phyloP scores from a whole-genome alignment of 2,113 vertebrate genomes.

The Actenoides lindsayi region DNA sequence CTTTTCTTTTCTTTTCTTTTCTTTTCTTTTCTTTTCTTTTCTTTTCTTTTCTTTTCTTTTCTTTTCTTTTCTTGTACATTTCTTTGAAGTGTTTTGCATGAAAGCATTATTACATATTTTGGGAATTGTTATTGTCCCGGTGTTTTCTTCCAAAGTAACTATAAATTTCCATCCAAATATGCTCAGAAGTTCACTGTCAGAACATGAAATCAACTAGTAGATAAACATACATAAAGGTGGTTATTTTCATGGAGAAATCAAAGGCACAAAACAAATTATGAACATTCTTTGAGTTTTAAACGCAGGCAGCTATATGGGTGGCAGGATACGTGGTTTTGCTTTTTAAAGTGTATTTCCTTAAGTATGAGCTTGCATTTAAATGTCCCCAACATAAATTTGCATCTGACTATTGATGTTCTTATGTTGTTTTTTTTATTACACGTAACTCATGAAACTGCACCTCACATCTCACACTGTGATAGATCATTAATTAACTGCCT shows the following conservation, averaged over 20 bases:
- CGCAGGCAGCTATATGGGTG: conserved; percentile 51
- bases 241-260: conserved; percentile 60
- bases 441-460: not conserved
- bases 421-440: not conserved
- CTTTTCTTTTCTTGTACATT: not conserved
- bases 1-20: not conserved
- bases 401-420: not conserved
- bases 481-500: not conserved
- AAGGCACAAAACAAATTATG: conserved; percentile 47
- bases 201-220: conserved; percentile 47
- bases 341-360: not conserved
- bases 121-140: conserved; percentile 42
- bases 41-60: not conserved
- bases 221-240: conserved; percentile 47
- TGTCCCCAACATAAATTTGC: conserved; percentile 15
- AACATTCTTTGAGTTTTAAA: conserved; percentile 57
- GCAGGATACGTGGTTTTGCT: not conserved
- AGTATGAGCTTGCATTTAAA: not conserved
- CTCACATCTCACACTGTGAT: not conserved
- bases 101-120: conserved; percentile 40
- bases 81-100: conserved; percentile 65
- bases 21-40: not conserved
- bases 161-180: conserved; percentile 50
- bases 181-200: conserved; percentile 52
- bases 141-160: conserved; percentile 42